Conservation (phyloP, 2,113 vertebrate species). For the Myiopsitta monachus region DNA sequence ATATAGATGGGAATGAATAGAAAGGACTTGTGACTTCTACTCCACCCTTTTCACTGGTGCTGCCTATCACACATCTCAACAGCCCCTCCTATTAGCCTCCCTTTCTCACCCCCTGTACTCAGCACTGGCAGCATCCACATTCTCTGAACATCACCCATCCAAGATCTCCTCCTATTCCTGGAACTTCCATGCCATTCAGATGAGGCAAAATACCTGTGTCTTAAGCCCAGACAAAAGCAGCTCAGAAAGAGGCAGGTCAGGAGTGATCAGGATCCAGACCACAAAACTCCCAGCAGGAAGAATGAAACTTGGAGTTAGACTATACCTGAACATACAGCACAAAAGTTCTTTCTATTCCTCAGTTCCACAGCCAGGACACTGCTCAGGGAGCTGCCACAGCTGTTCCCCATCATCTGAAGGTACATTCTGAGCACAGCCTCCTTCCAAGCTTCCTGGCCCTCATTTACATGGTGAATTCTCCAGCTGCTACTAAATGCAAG, state of each 20-base stretch:
- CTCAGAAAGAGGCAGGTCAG: neutral
- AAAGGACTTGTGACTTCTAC: neutral
- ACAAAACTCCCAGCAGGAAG: neutral
- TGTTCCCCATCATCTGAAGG: neutral
- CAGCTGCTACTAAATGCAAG: neutral
- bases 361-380: neutral
- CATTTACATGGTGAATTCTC: neutral
- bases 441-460: neutral
- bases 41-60: neutral
- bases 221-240: neutral
- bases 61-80: accelerated
- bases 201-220: neutral
- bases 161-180: neutral
- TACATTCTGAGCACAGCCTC: neutral
- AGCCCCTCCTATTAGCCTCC: neutral
- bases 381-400: neutral
- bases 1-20: neutral
- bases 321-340: neutral
- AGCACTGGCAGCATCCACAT: accelerated
- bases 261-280: neutral
- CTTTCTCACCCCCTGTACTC: neutral
- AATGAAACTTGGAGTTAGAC: neutral
- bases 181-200: neutral
- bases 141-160: accelerated
- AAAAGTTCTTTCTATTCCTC: neutral